Conservation (phyloP, 2,113 vertebrate genomes). For the Eubucco bourcierii region DNA sequence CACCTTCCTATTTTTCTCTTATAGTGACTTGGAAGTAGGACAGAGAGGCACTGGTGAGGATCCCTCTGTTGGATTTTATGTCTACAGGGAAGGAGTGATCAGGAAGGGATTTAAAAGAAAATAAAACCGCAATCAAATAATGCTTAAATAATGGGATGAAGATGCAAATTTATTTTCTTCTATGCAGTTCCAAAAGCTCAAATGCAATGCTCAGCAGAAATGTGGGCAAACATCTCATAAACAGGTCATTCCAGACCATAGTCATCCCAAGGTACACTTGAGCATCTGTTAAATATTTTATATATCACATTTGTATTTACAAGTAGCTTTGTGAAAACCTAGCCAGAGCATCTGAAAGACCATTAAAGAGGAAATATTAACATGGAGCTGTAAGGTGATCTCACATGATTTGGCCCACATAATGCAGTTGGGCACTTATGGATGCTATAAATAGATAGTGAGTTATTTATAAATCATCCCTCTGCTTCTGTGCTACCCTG, state of each 20-base stretch:
- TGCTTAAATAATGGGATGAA: neutral
- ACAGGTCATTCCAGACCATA: slow-evolving; percentile 11
- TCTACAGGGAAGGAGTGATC: neutral
- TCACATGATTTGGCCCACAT: neutral
- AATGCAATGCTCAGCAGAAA: slow-evolving; percentile 12
- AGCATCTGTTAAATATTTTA: slow-evolving; percentile 61
- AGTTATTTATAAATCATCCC: neutral
- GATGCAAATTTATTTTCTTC: neutral
- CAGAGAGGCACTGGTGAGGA: neutral
- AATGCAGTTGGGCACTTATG: neutral
- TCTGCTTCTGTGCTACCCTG: neutral
- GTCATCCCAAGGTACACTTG: slow-evolving; percentile 28
- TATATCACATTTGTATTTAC: slow-evolving; percentile 14
- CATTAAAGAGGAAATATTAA: slow-evolving; percentile 31
- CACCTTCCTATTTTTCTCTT: neutral
- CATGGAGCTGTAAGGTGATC: neutral
- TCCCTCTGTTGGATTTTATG: neutral
- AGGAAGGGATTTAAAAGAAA: neutral
- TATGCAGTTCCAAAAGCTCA: slow-evolving; percentile 16
- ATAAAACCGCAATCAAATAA: neutral
- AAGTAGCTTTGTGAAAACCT: slow-evolving; percentile 23
- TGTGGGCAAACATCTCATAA: neutral
- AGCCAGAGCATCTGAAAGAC: slow-evolving; percentile 2
- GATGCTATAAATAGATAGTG: slow-evolving; percentile 7
- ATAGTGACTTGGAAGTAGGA: neutral